Evolutionary conservation across 2,797 vertebrate species (phyloP).

Genomic region (Cuculus canorus): DNA sequence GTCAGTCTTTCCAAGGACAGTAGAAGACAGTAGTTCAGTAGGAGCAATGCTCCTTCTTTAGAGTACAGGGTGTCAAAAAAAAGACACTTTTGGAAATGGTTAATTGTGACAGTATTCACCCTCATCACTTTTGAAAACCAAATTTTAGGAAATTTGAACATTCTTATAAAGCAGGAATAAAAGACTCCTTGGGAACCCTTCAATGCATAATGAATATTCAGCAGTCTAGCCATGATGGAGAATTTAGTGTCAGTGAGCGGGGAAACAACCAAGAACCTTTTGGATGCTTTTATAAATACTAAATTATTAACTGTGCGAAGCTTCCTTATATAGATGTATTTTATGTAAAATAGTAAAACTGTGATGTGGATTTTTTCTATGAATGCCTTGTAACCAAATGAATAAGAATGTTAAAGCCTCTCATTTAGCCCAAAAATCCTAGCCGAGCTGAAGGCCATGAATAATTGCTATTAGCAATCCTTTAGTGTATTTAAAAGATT

Average conservation of each 20-base stretch:
- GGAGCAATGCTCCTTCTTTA: fast-evolving
- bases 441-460: neutral
- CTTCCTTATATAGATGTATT: neutral
- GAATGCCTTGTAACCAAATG: neutral
- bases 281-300: neutral
- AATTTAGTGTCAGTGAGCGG: neutral
- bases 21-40: neutral
- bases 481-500: neutral
- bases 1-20: neutral
- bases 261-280: neutral
- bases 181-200: neutral
- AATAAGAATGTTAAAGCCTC: neutral
- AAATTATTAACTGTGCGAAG: neutral
- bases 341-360: neutral
- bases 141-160: neutral
- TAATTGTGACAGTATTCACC: neutral
- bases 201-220: neutral
- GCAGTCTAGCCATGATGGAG: neutral
- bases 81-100: neutral
- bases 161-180: neutral
- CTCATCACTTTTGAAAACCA: neutral
- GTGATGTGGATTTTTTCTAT: neutral
- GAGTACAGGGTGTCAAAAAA: too few species aligned
- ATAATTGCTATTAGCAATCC: neutral
- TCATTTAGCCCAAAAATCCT: neutral